Evolutionary conservation across 2,797 vertebrate species (phyloP).

Genomic region (Crypturellus tataupa): DNA sequence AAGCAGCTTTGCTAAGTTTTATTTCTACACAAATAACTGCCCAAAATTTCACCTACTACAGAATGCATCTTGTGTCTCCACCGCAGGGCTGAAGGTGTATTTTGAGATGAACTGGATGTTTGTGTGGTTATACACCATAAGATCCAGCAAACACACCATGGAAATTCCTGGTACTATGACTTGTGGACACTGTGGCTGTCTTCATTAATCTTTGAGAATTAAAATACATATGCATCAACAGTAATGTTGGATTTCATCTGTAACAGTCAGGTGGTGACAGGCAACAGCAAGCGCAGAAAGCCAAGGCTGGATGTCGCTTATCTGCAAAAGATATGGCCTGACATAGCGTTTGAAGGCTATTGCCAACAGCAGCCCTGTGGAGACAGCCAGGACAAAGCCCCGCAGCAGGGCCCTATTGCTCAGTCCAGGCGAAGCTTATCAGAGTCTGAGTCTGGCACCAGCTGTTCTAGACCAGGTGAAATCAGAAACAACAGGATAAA

Average conservation of each 20-base stretch:
- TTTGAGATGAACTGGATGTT: not conserved
- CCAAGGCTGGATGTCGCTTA: not conserved
- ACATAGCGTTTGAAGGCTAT: not conserved
- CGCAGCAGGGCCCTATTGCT: not conserved
- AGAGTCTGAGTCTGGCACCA: not conserved
- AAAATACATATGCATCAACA: not conserved
- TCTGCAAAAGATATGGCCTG: not conserved
- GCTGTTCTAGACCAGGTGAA: not conserved
- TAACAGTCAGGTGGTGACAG: not conserved
- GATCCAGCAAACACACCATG: not conserved
- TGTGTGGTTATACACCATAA: rapidly evolving
- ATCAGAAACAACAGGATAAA: not conserved
- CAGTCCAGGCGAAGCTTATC: not conserved
- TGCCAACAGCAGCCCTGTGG: not conserved
- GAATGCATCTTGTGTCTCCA: not conserved
- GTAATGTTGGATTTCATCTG: not conserved
- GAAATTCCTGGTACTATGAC: not conserved
- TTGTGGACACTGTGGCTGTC: not conserved
- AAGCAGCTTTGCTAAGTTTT: not conserved
- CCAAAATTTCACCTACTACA: not conserved
- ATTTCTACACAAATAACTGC: not conserved
- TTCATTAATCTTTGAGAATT: not conserved
- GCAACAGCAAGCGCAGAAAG: not conserved
- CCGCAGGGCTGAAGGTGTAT: not conserved
- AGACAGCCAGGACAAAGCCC: not conserved